A percentile compares a stretch with the other conserved stretches of the same genome.
Evolutionary conservation across 2,113 vertebrate species (phyloP).

Genomic region (Xyrauchen texanus): DNA sequence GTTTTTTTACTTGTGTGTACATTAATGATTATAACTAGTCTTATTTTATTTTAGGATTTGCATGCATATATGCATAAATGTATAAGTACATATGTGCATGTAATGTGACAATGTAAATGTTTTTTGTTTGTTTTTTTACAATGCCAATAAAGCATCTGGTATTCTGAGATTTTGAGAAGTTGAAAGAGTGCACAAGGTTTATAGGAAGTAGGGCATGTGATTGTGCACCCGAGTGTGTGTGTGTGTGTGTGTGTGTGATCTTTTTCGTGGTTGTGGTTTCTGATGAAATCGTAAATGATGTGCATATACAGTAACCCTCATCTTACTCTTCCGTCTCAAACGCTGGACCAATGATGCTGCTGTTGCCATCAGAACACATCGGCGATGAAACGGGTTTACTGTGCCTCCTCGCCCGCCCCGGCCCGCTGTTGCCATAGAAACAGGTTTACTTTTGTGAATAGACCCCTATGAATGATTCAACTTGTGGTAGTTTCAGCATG

Average conservation of each 20-base stretch:
- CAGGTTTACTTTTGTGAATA: constrained; percentile 44
- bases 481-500: constrained; percentile 8
- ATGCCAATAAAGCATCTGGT: no score
- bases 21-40: no score
- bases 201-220: constrained; percentile 43
- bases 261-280: constrained; percentile 52
- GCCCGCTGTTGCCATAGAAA: constrained; percentile 57
- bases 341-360: constrained; percentile 46
- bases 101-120: no score
- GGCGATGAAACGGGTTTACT: constrained; percentile 26
- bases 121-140: no score
- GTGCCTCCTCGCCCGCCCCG: background rate
- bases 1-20: no score
- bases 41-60: no score
- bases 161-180: constrained; percentile 71
- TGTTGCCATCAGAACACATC: constrained; percentile 47
- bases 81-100: no score
- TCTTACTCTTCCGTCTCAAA: background rate
- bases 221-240: constrained; percentile 63
- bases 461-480: constrained; percentile 51
- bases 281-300: constrained; percentile 67
- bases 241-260: background rate
- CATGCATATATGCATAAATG: no score
- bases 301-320: background rate
- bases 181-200: constrained; percentile 59